Conservation (phyloP, 1,140 invertebrate genomes). For the Chrysomallon squamiferum region DNA sequence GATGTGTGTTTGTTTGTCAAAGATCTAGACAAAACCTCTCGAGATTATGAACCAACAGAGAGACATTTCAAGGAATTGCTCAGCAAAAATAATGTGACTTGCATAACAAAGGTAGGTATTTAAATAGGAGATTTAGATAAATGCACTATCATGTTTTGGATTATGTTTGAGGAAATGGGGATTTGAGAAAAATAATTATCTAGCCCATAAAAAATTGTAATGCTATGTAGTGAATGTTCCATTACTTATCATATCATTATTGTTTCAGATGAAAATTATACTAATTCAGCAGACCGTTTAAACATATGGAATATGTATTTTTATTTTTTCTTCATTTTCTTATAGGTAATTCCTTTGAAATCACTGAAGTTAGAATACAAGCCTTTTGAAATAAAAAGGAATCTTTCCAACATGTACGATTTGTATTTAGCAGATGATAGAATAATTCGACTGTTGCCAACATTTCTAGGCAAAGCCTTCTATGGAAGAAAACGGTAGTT, state of each 20-base stretch:
- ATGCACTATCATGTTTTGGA: background rate
- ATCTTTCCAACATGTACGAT: conserved; percentile 57
- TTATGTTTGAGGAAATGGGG: background rate
- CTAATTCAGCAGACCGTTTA: no score
- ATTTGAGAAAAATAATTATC: no score
- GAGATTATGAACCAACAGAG: conserved; percentile 56
- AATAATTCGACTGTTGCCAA: conserved; percentile 49
- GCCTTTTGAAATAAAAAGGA: conserved; percentile 55
- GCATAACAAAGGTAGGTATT: background rate
- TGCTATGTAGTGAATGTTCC: no score
- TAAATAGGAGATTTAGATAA: background rate
- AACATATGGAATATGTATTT: no score
- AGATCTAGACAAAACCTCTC: conserved; percentile 50
- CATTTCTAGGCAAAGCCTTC: conserved; percentile 57
- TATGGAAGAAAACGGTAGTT: conserved; percentile 52
- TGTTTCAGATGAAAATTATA: no score
- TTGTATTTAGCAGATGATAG: conserved; percentile 57
- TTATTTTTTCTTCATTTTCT: conserved; percentile 2
- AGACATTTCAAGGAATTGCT: conserved; percentile 42
- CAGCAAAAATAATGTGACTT: background rate
- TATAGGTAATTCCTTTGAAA: conserved; percentile 60
- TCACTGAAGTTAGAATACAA: conserved; percentile 60
- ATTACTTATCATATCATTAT: no score
- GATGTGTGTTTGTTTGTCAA: conserved; percentile 62
- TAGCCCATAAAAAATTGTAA: no score